Evolutionary conservation across 2,888 invertebrate genomes (phyloP), one percentile per base, ranked within the genome.

Genomic region (Dolichomitus sp.): DNA sequence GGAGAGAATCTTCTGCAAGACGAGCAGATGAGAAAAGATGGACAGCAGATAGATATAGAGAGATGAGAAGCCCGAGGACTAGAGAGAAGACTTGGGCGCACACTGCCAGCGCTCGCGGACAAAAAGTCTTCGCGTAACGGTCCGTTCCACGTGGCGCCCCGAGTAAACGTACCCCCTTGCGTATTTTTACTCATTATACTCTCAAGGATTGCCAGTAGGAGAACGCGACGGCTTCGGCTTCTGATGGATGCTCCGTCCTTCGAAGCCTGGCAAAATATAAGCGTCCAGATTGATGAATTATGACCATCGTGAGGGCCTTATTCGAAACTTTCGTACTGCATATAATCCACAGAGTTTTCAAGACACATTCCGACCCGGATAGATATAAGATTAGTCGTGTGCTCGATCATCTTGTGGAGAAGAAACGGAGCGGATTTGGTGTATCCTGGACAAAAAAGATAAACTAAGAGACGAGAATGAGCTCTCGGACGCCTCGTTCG

Each of bases 61-160:
- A 50, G 48, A 37, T 11, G 61, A 48, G 61, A 48, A 37, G 59
- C 59, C 72, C 48, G 61, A 33, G 48, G 50, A 61, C 33, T 59
- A 14, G 30, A n/a, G 68, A 23, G 68, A 65, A 79, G 79, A 79
- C 66, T 83, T 33, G 70, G 75, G 73, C 81, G 78, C 73, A 69
- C 37, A 17, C 37, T 82, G 74, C 61, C 40, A 75, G 59, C 54
- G 75, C 79, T 82, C 81, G 66, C 75, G 74, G 85, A 82, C 80
- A 85, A 87, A 85, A 85, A 85, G 84, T 84, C 74, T 81, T 83
- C 68, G 84, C 85, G 78, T 93, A 93, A 93, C 93, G 93, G 93
- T 90, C 89, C 92, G 93, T 93, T 93, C 93, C 93, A 90, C 88
- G 90, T 90, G 91, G 90, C 92, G 93, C 91, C 91, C 89, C 89